phyloP scores from a whole-genome alignment of 1,140 invertebrate genomes.

The Aphis craccivora region DNA sequence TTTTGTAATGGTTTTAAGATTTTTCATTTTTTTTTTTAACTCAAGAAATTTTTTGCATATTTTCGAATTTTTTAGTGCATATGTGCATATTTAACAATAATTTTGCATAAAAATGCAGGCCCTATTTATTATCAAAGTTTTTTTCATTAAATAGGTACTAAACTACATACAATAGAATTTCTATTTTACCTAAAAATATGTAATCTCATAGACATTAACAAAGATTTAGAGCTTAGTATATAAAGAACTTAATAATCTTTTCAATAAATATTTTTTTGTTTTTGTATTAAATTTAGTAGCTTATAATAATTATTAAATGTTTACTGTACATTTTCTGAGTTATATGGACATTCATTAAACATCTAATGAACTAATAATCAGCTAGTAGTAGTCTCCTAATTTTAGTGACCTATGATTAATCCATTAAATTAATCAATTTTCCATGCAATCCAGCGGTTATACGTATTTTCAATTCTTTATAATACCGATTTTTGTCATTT shows the following conservation, averaged over 20 bases:
- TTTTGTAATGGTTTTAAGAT: too few species aligned
- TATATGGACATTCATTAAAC: too few species aligned
- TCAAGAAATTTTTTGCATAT: too few species aligned
- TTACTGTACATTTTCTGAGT: not conserved
- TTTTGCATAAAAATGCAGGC: too few species aligned
- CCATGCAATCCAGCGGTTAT: too few species aligned
- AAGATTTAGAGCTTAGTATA: not conserved
- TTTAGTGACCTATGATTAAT: not conserved
- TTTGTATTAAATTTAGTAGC: not conserved
- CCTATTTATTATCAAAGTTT: not conserved
- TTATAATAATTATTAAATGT: not conserved
- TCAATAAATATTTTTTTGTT: not conserved
- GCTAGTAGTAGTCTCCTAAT: not conserved
- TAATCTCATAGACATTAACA: not conserved
- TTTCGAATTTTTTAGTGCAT: too few species aligned
- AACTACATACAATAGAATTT: not conserved
- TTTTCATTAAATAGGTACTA: not conserved
- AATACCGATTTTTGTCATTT: not conserved
- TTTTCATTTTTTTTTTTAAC: too few species aligned
- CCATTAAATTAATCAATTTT: too few species aligned
- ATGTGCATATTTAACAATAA: too few species aligned
- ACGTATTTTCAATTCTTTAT: not conserved
- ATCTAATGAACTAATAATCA: too few species aligned
- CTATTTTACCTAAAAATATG: not conserved
- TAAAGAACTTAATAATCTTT: not conserved